A percentile compares a stretch with the other conserved stretches of the same genome.
Evolutionary conservation across 2,113 vertebrate genomes (phyloP).

Genomic region (Rousettus leschenaultii): DNA sequence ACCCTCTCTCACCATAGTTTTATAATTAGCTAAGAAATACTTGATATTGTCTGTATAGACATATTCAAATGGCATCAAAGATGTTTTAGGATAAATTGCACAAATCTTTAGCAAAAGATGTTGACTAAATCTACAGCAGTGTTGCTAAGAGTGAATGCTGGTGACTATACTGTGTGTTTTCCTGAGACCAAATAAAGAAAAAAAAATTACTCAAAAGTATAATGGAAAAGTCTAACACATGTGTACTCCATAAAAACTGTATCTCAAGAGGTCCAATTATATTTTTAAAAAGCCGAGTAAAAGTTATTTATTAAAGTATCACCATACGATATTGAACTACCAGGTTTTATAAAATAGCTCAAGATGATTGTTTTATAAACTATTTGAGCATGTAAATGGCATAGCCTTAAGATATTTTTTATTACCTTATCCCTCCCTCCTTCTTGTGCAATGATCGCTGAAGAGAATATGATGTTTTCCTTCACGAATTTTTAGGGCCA

Average conservation of each 20-base stretch:
- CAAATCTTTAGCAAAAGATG: constrained; percentile 55
- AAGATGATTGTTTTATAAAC: constrained; percentile 65
- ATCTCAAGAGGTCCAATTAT: constrained; percentile 33
- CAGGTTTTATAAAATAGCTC: constrained; percentile 70
- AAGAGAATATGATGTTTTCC: constrained; percentile 68
- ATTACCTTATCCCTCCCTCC: constrained; percentile 41
- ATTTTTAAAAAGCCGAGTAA: constrained; percentile 47
- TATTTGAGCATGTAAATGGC: constrained; percentile 63
- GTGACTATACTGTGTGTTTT: not conserved
- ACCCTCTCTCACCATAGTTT: constrained; percentile 44
- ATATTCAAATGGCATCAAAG: not conserved
- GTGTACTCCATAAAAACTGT: constrained; percentile 40
- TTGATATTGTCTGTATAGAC: not conserved
- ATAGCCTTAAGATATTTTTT: constrained; percentile 59
- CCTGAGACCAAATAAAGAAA: not conserved
- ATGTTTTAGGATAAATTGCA: not conserved
- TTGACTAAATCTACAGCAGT: constrained; percentile 5
- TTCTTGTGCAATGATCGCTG: constrained; percentile 48
- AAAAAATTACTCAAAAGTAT: constrained; percentile 11
- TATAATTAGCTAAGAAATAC: constrained; percentile 1
- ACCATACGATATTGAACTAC: constrained; percentile 68
- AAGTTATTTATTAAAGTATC: constrained; percentile 69
- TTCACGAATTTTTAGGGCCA: not conserved
- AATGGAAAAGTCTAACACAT: constrained; percentile 35
- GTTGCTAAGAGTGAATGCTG: constrained; percentile 52